A percentile compares a stretch with the other conserved stretches of the same genome.
Evolutionary conservation across 92 coral and sea anemone genomes (phyloP).

Genomic region (Parazoanthus darwini): DNA sequence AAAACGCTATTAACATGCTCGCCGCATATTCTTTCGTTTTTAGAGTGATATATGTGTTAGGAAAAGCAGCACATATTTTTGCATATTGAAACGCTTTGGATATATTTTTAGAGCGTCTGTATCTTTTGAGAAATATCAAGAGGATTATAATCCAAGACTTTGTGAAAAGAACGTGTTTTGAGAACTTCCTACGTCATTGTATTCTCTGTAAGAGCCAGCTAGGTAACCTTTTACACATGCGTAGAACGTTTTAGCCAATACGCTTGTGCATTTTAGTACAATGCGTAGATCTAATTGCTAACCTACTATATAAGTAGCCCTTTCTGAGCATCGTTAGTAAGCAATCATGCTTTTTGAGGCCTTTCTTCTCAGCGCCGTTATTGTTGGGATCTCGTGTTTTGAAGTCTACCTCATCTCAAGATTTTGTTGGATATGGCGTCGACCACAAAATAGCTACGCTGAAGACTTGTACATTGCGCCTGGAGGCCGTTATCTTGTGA

Average conservation of each 20-base stretch:
- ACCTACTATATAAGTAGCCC: background rate
- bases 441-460: background rate
- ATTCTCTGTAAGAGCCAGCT: too few relatives aligned
- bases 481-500: background rate
- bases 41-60: too few relatives aligned
- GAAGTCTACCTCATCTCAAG: constrained; percentile 15
- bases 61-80: too few relatives aligned
- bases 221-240: background rate
- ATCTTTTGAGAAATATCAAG: too few relatives aligned
- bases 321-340: background rate
- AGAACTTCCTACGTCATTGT: too few relatives aligned
- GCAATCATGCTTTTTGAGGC: constrained; percentile 7
- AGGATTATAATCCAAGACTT: too few relatives aligned
- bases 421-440: constrained; percentile 15
- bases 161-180: too few relatives aligned
- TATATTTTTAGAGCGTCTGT: too few relatives aligned
- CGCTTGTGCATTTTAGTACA: too few relatives aligned
- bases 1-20: too few relatives aligned
- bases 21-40: too few relatives aligned
- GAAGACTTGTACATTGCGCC: background rate
- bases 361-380: constrained; percentile 1
- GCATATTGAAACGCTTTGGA: too few relatives aligned
- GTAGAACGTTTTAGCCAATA: background rate
- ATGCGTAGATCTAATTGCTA: background rate
- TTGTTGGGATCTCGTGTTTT: constrained; percentile 18